phyloP scores from a whole-genome alignment of 2,113 vertebrate genomes.

The Phycodurus eques region DNA sequence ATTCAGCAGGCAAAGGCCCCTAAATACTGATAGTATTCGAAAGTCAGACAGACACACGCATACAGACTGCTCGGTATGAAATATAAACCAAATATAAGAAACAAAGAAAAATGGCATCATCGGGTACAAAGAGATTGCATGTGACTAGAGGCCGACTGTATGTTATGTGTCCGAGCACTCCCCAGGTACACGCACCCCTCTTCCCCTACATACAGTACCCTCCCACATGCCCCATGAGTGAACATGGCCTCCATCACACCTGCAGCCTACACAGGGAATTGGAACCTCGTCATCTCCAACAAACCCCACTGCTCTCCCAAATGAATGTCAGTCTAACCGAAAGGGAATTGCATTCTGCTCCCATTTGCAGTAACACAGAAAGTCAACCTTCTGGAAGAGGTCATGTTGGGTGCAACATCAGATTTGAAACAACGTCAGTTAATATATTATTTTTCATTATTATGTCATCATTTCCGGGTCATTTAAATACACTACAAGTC shows the following conservation, averaged over 20 bases:
- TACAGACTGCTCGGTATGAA: no score
- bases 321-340: slow-evolving; percentile 46
- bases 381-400: slow-evolving; percentile 58
- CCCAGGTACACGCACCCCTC: slow-evolving; percentile 58
- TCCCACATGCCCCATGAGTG: slow-evolving; percentile 58
- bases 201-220: slow-evolving; percentile 33
- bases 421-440: slow-evolving; percentile 23
- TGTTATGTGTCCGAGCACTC: slow-evolving; percentile 47
- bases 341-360: slow-evolving; percentile 57
- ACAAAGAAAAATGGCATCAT: no score
- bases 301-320: slow-evolving; percentile 56
- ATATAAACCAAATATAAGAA: no score
- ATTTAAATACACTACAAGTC: neutral
- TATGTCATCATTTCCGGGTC: neutral
- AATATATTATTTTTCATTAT: neutral
- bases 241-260: slow-evolving; percentile 68
- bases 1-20: no score
- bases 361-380: slow-evolving; percentile 55
- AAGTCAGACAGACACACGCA: no score
- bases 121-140: slow-evolving; percentile 21
- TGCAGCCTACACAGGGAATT: slow-evolving; percentile 75
- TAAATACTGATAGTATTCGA: no score
- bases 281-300: slow-evolving; percentile 49
- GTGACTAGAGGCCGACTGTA: slow-evolving; percentile 32
- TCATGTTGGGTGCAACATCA: slow-evolving; percentile 30